Evolutionary conservation across 2,888 invertebrate genomes (phyloP), one percentile per base, ranked within the genome.

Genomic region (Axea sp.): DNA sequence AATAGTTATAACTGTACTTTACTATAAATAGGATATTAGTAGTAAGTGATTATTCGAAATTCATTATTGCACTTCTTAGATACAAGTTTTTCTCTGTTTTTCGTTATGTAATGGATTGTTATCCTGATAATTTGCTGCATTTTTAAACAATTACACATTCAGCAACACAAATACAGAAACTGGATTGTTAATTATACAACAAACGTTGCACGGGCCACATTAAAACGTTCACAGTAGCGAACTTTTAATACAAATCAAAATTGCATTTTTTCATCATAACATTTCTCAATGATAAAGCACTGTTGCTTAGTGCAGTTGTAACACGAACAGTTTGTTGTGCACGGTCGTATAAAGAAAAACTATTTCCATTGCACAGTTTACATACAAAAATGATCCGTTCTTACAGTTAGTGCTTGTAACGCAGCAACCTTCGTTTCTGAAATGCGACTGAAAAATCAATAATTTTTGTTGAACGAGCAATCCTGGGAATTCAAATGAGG

Each of bases 1-100:
- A 26, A 43, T 53, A 43, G 35, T 39, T 37, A 39, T 67, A 67
- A 67, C 65, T 55, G 65, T 67, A 47, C 45, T 24, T 55, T 31
- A 47, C 55, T 67, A 55, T 55, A 47, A 67, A 67, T 67, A 67
- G 65, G n/a, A 55, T 45, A 53, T 65, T 65, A 43, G 53, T 43
- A 53, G 45, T 30, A 39, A 55, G 17, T 55, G 37, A 67, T 67
- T 55, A 67, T 39, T 47, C 47, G 39, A 67, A 67, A 67, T 51
- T 55, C 55, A 67, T 67, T 55, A 67, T 43, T 55, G 55, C 24
- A 28, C 43, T 65, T 65, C 47, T 35, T 24, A 28, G 47, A 55
- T 33, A 30, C 31, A 39, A 67, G 37, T 67, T 67, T 55, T 47
- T 55, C 37, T 53, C 4, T 8, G 12, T 15, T 24, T 39, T 6